These are phyloP conservation scores for Isoperla grammatica DNA, from an alignment of 2,888 invertebrate species.

Conservation along the genomic window DNA sequence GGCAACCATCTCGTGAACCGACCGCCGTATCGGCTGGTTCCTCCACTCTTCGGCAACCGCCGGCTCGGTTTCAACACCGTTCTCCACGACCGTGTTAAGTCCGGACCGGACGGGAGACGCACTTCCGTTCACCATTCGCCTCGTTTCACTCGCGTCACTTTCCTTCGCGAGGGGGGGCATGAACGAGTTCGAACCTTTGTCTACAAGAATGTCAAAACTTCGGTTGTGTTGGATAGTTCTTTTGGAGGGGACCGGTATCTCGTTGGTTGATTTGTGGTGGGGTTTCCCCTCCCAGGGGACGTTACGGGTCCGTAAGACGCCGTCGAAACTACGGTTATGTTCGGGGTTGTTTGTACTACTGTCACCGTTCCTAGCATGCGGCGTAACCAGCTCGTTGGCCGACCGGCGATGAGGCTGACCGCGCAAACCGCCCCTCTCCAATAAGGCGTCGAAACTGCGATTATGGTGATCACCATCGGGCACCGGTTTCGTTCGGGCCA, in stretches of 20 bases:
- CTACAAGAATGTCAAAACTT: constrained; percentile 20
- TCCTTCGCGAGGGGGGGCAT: background rate
- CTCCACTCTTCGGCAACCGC: constrained; percentile 13
- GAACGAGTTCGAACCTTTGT: constrained; percentile 9
- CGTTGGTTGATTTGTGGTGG: constrained; percentile 25
- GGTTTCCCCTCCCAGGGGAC: constrained; percentile 18
- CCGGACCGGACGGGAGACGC: background rate
- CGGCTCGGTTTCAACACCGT: background rate
- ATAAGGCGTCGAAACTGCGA: constrained; percentile 26
- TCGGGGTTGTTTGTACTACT: constrained; percentile 13
- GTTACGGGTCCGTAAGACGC: constrained; percentile 14
- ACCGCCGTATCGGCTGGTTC: constrained; percentile 44
- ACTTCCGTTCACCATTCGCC: background rate
- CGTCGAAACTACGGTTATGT: constrained; percentile 27
- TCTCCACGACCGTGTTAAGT: constrained; percentile 7
- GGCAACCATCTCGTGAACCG: constrained; percentile 59
- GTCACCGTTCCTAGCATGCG: constrained; percentile 10
- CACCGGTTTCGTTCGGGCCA: constrained; percentile 12
- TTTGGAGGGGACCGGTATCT: constrained; percentile 20
- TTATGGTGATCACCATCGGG: constrained; percentile 10
- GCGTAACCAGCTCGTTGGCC: constrained; percentile 22
- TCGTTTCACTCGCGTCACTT: background rate
- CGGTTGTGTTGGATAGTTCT: constrained; percentile 15
- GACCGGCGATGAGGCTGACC: constrained; percentile 27
- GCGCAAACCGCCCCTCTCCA: constrained; percentile 23